Base-by-base conservation (phyloP, 2,797 vertebrate genomes). In the Melanotaenia maccullochi region DNA sequence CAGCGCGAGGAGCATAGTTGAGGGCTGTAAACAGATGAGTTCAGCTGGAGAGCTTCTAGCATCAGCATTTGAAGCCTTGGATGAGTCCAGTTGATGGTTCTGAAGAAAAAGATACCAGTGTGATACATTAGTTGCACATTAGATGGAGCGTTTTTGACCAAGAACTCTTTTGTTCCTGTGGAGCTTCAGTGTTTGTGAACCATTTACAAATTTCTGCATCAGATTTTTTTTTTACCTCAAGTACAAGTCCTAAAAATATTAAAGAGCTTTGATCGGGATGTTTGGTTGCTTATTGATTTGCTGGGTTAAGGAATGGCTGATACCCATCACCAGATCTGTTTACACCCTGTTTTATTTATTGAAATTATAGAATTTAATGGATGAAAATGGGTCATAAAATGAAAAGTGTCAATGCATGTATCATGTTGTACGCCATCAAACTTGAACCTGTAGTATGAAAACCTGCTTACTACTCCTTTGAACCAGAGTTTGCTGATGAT, bases 51-150 rank as follows among this genome's bases (percentile, higher is more conserved):
- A 91, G 81, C 89, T 94, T 75, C 90, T 81, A 5, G 92, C 65
- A 7, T 91, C 84, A 64, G 93, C 90, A 2, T 93, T 93, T 1
- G 92, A 93, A 69, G 76, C 78, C 0, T 78, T 75, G 56, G 92
- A 90, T 60, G 93, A 88, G 0, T 88, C 91, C 75, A 93, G 83
- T n/a, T 89, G 89, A 51, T 89, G 89, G 62, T 93, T 92, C 94
- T 95, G 79, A 83, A 32, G 40, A 55, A 38, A 75, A 67, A 60
- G 9, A 60, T 6, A 62, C 62, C 0, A 67, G 22, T n/a, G 33
- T 38, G 28, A 35, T 32, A 33, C 1, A 8, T 78, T 61, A 54
- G 59, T 51, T 51, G 35, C 25, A 16, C 1, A 35, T 4, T 9
- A 7, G 20, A 22, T 25, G 11, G 5, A 6, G 69, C 35, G 5